These are phyloP conservation scores for Hirtodrosophila duncani DNA, from an alignment of 2,888 invertebrate species.

Conservation along the genomic window DNA sequence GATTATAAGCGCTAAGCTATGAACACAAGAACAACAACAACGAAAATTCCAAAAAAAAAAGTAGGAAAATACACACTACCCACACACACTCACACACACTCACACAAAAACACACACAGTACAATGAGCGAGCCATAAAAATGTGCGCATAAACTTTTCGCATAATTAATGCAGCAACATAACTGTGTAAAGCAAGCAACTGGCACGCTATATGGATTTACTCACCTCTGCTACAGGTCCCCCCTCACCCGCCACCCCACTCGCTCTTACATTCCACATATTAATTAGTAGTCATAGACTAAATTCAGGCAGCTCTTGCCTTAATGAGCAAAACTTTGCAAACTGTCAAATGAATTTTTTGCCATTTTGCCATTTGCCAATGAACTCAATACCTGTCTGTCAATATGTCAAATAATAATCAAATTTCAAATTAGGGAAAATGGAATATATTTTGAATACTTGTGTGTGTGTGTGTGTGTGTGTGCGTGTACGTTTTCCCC, in stretches of 20 bases:
- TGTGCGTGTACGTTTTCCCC: constrained; percentile 7
- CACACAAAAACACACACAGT: neutral
- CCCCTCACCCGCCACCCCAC: constrained; percentile 5
- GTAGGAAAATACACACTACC: too few relatives aligned
- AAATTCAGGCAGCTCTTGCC: constrained; percentile 19
- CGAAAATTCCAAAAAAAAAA: neutral
- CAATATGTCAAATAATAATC: constrained; percentile 73
- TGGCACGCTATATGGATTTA: constrained; percentile 21
- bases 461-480: constrained; percentile 19
- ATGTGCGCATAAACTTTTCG: constrained; percentile 48
- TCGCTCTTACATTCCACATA: constrained; percentile 47
- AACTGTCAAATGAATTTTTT: constrained; percentile 12
- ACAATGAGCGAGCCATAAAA: constrained; percentile 20
- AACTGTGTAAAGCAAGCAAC: constrained; percentile 41
- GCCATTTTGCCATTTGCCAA: constrained; percentile 25
- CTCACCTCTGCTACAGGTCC: constrained; percentile 29
- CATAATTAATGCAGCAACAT: constrained; percentile 67
- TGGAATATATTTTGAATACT: too few relatives aligned
- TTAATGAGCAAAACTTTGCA: constrained; percentile 51
- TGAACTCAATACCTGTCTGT: constrained; percentile 34
- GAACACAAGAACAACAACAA: constrained; percentile 19
- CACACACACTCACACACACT: neutral
- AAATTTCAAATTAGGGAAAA: constrained; percentile 73
- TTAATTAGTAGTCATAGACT: constrained; percentile 60
- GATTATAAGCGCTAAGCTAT: constrained; percentile 43